Conservation (phyloP, 2,888 invertebrate genomes). For the Tortricodes alternella region DNA sequence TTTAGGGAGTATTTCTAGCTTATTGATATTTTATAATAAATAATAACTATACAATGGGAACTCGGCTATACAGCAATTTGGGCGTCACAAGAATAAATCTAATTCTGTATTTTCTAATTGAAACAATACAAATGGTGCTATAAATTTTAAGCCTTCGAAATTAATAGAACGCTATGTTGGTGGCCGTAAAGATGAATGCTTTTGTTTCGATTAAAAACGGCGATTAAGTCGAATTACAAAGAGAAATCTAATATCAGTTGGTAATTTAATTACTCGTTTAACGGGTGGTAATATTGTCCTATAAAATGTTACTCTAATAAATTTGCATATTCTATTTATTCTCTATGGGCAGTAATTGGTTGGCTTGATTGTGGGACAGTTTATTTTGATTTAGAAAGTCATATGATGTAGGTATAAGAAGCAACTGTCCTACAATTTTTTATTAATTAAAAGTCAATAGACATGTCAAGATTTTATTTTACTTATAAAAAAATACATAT, state of each 20-base stretch:
- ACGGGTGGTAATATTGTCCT: conserved; percentile 17
- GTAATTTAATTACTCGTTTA: conserved; percentile 26
- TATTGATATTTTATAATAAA: conserved; percentile 31
- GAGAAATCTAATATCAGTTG: conserved; percentile 22
- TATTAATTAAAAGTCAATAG: too few relatives aligned
- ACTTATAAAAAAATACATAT: too few relatives aligned
- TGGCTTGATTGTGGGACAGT: not conserved
- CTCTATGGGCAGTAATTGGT: conserved; percentile 15
- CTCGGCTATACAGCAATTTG: conserved; percentile 28
- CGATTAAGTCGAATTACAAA: conserved; percentile 29
- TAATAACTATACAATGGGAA: conserved; percentile 26
- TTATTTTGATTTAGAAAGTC: conserved; percentile 13
- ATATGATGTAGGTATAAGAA: not conserved
- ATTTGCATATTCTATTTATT: conserved; percentile 30
- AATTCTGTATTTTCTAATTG: conserved; percentile 32
- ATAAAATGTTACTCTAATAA: conserved; percentile 15
- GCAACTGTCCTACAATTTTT: too few relatives aligned
- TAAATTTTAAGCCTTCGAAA: conserved; percentile 27
- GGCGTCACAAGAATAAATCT: conserved; percentile 31
- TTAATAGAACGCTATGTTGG: conserved; percentile 30
- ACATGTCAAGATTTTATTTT: too few relatives aligned
- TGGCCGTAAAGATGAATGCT: conserved; percentile 27
- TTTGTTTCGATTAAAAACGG: conserved; percentile 26
- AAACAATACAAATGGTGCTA: conserved; percentile 32
- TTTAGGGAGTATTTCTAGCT: conserved; percentile 26